Evolutionary conservation across 2,113 vertebrate genomes (phyloP).

Genomic region (Myrmophylax atrothorax): DNA sequence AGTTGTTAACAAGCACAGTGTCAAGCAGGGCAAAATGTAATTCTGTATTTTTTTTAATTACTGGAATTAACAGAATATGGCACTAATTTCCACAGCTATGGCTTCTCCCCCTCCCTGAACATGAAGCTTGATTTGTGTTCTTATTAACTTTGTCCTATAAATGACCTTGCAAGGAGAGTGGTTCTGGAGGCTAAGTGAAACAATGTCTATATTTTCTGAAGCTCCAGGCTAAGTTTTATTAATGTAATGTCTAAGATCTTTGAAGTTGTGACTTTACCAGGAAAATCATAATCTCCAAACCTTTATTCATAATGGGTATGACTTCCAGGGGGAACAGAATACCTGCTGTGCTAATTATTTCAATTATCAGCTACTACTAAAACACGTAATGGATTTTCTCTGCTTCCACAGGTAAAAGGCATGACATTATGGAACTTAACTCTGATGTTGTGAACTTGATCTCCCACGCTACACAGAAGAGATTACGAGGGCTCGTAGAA

Average conservation of each 20-base stretch:
- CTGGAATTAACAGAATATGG: constrained; percentile 80
- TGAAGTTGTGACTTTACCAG: constrained; percentile 98
- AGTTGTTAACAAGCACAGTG: constrained; percentile 74
- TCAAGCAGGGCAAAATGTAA: constrained; percentile 74
- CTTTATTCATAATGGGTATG: constrained; percentile 96
- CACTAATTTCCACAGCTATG: constrained; percentile 75
- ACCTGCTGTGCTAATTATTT: constrained; percentile 98
- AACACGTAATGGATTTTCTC: constrained; percentile 92
- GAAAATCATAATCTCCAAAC: constrained; percentile 97
- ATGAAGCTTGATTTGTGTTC: constrained; percentile 84
- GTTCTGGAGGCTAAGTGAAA: constrained; percentile 86
- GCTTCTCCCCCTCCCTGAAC: constrained; percentile 68
- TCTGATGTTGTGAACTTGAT: constrained; percentile 89
- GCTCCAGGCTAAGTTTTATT: constrained; percentile 94
- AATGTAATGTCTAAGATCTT: constrained; percentile 96
- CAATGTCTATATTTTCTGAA: constrained; percentile 91
- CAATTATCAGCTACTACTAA: constrained; percentile 91
- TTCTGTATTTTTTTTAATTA: constrained; percentile 81
- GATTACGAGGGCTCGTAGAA: constrained; percentile 86
- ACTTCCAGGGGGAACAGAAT: constrained; percentile 95
- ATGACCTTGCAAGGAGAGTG: constrained; percentile 91
- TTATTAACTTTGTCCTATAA: constrained; percentile 92
- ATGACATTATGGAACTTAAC: constrained; percentile 84
- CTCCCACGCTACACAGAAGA: constrained; percentile 89
- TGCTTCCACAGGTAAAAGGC: constrained; percentile 89